A percentile compares a stretch with the other conserved stretches of the same genome.
Evolutionary conservation across 2,888 invertebrate genomes (phyloP).

Genomic region (Acleris holmiana): DNA sequence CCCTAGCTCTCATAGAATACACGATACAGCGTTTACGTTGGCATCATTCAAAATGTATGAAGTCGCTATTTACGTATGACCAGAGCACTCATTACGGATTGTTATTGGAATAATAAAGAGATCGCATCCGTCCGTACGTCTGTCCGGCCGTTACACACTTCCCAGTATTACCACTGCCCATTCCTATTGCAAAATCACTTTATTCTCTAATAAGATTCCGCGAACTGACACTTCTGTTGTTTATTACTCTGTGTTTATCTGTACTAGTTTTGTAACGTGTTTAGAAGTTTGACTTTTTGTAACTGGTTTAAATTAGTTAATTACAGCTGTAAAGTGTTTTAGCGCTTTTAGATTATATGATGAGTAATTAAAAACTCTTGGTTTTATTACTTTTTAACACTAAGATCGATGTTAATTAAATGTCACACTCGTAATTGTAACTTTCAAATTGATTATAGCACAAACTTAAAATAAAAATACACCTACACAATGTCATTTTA

Average conservation of each 20-base stretch:
- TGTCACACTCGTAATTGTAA: constrained; percentile 6
- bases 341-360: constrained; percentile 36
- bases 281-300: constrained; percentile 52
- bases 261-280: constrained; percentile 58
- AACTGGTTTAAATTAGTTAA: constrained; percentile 35
- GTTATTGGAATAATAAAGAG: constrained; percentile 84
- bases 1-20: constrained; percentile 69
- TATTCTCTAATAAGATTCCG: constrained; percentile 69
- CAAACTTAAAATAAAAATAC: constrained; percentile 1
- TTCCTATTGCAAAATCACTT: constrained; percentile 79
- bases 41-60: constrained; percentile 82
- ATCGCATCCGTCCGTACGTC: constrained; percentile 73
- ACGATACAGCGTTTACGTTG: constrained; percentile 78
- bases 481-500: neutral
- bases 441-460: constrained; percentile 4
- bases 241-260: constrained; percentile 78
- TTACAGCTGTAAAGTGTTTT: constrained; percentile 25
- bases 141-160: constrained; percentile 74
- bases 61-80: constrained; percentile 83
- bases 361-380: constrained; percentile 22
- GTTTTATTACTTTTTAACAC: constrained; percentile 16
- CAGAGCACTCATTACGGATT: constrained; percentile 84
- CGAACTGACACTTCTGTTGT: constrained; percentile 80
- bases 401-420: constrained; percentile 12
- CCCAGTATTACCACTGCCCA: constrained; percentile 60